These are phyloP conservation scores for Lasioglossum villosulum DNA, from an alignment of 2,888 invertebrate genomes.

Conservation along the genomic window DNA sequence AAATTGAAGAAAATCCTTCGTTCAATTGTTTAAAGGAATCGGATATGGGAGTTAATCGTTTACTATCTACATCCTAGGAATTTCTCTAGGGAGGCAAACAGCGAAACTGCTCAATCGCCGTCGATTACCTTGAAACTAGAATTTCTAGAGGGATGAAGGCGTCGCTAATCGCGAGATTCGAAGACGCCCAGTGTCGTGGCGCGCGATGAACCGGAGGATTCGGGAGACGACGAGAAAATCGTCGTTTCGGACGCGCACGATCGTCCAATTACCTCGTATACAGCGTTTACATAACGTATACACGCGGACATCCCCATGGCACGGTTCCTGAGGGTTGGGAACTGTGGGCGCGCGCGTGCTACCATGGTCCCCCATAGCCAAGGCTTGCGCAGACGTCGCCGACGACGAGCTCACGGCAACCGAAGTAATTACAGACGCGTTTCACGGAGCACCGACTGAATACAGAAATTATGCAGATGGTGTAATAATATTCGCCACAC, in stretches of 20 bases:
- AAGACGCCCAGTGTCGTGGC: not conserved
- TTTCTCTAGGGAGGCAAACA: not conserved
- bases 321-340: conserved; percentile 31
- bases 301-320: conserved; percentile 40
- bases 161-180: not conserved
- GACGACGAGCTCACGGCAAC: conserved; percentile 71
- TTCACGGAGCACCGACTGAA: conserved; percentile 80
- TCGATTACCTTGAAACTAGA: not conserved
- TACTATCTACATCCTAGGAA: not conserved
- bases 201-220: conserved; percentile 29
- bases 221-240: conserved; percentile 60
- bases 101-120: not conserved
- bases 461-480: conserved; percentile 83
- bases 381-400: conserved; percentile 46
- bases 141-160: not conserved
- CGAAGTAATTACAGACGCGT: conserved; percentile 82
- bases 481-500: conserved; percentile 83
- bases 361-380: conserved; percentile 51
- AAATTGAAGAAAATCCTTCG: too few species aligned
- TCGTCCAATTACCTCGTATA: conserved; percentile 79
- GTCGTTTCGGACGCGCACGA: conserved; percentile 67
- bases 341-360: conserved; percentile 68
- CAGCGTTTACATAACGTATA: conserved; percentile 77
- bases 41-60: not conserved
- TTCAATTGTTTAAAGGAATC: not conserved